Base-by-base conservation (phyloP, 2,797 vertebrate species). In the Anguilla megastoma region DNA sequence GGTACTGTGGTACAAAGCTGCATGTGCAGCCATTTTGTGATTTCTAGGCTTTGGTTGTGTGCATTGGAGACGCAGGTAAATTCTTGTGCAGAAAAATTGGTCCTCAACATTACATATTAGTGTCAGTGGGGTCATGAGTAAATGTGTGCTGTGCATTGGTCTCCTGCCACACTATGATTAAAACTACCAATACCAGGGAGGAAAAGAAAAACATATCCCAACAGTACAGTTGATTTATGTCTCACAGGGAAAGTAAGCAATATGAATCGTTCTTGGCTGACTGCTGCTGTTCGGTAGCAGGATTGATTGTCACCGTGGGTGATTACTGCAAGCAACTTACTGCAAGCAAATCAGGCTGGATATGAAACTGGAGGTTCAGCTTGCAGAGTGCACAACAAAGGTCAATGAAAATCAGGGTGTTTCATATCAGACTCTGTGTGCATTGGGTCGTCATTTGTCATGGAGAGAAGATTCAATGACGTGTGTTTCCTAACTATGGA, bases 221-320 rank as follows among this genome's bases (percentile, higher is more conserved):
- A 50, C 79, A 50, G 21, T 2, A 10, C 41, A 82, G 90, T 88
- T 90, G 92, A 92, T 91, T 90, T 90, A 56, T 85, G 71, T 30
- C 14, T 48, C 10, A 54, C 63, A 60, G 71, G 48, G 74, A 86
- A 69, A 89, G 80, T 66, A 5, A 85, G 84, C 89, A 71, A 63
- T 82, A 88, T 92, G 88, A 94, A 92, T 95, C 93, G 92, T 60
- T 87, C 60, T 21, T 85, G 50, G 84, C 21, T 94, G 94, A 90
- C 93, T 93, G 92, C 69, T 94, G 91, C 91, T 91, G 93, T 93
- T 90, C 36, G 89, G 92, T 88, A 60, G 58, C 86, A 60, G 89
- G 86, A 90, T 91, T 92, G 56, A 90, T 88, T 86, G 33, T 9
- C 36, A 87, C 89, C 85, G 52, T 54, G 30, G 86, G 86, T 86